Evolutionary conservation across 2,113 vertebrate species (phyloP).

Genomic region (Pomatorhinus ruficollis): DNA sequence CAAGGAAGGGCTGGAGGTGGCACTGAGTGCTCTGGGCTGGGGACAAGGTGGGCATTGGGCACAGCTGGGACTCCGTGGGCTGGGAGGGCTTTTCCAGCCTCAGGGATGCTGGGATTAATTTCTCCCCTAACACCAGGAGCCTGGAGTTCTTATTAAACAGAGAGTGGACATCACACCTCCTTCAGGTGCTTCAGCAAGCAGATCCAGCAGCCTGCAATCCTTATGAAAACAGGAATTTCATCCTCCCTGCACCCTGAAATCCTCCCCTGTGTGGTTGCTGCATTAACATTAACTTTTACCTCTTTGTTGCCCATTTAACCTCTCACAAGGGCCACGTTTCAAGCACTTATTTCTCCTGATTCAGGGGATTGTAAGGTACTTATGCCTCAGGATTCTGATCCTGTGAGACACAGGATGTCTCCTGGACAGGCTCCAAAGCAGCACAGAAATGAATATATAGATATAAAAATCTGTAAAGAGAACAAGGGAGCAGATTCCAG

Average conservation of each 20-base stretch:
- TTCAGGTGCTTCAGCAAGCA: not conserved
- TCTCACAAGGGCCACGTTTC: not conserved
- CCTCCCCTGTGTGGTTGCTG: accelerated
- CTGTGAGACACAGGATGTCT: accelerated
- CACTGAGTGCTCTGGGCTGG: too few relatives aligned
- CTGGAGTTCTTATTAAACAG: not conserved
- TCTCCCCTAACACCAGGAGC: not conserved
- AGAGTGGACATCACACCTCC: not conserved
- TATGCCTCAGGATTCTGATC: not conserved
- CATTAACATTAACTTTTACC: not conserved
- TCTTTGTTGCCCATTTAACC: not conserved
- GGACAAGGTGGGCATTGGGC: too few relatives aligned
- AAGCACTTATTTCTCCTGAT: not conserved
- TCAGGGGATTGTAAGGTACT: not conserved
- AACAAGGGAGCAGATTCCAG: not conserved
- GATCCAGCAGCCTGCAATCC: not conserved
- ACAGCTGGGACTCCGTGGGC: not conserved
- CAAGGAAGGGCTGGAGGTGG: too few relatives aligned
- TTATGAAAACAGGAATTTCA: not conserved
- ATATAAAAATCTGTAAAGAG: not conserved
- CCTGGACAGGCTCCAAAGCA: not conserved
- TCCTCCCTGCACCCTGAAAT: not conserved
- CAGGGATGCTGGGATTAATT: not conserved
- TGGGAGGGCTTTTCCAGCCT: not conserved
- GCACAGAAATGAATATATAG: accelerated